Conservation (phyloP, 2,113 vertebrate species). For the Hucho hucho region DNA sequence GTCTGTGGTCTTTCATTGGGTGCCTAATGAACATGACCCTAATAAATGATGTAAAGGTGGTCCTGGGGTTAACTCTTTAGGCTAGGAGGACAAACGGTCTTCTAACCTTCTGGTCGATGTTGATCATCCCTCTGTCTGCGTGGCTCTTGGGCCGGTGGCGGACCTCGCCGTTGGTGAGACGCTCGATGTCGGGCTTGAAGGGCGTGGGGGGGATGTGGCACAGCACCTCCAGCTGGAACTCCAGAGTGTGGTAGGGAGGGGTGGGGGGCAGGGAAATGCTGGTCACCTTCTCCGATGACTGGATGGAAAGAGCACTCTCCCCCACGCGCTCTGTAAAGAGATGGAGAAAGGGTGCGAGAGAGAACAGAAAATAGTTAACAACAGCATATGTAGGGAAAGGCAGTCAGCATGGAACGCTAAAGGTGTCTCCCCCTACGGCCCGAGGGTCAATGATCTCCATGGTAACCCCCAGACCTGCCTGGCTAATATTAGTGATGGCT, state of each 20-base stretch:
- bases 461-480: too few species aligned
- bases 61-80: too few species aligned
- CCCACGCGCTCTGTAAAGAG: conserved; percentile 74
- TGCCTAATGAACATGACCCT: too few species aligned
- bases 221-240: conserved; percentile 91
- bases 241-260: conserved; percentile 89
- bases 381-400: too few species aligned
- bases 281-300: conserved; percentile 92
- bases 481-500: too few species aligned
- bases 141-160: conserved; percentile 76
- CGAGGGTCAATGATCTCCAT: too few species aligned
- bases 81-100: too few species aligned
- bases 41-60: too few species aligned
- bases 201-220: conserved; percentile 82
- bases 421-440: too few species aligned
- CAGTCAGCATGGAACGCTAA: too few species aligned
- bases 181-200: conserved; percentile 64
- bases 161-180: conserved; percentile 76
- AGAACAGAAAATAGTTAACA: neutral
- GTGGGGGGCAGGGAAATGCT: conserved; percentile 87
- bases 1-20: too few species aligned
- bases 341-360: too few species aligned
- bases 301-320: conserved; percentile 79
- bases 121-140: conserved; percentile 77
- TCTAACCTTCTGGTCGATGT: conserved; percentile 87